Base-by-base conservation (phyloP, 2,888 invertebrate species). In the Fissipunctia ypsillon region DNA sequence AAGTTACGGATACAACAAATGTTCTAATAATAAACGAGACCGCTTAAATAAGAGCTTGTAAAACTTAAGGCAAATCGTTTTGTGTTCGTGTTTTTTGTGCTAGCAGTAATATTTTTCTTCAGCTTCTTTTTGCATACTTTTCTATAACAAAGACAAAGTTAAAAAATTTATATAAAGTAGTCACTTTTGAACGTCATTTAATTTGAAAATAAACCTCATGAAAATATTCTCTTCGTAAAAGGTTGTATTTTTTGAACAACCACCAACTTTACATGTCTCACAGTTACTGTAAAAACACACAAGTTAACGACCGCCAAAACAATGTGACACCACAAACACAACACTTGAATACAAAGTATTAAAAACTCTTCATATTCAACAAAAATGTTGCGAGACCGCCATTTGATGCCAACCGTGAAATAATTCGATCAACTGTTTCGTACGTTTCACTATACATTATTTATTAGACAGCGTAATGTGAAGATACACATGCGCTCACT, bases 371-470 rank as follows among this genome's bases (percentile, higher is more conserved):
- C 35, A 65, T 22, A 41, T 73, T 31, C 16, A 56, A 73, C 59
- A 69, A 77, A 84, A 80, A 70, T 81, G 72, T 78, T 70, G 73
- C 73, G 69, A 76, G 68, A 73, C 70, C 66, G 61, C 61, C 52
- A 64, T 59, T 78, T 69, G 74, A 70, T 48, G 10, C 63, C 80
- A 80, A 77, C 73, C 87, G 87, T 84, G 86, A 86, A 86, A 80
- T 74, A 77, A 76, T 73, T 67, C 82, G 52, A 72, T 69, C 63
- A 45, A 75, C 57, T 76, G 52, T 70, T 76, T 64, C n/a, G 45
- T 59, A 25, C 78, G 76, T 85, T 86, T 83, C 87, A 75, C 77
- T 75, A 80, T 85, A 74, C 73, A 87, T 85, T 80, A 87, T 87
- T 83, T 80, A 86, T 85, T 69, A 84, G 86, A 76, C 71, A 76